These are phyloP conservation scores for Oreochromis grahami DNA, from an alignment of 2,797 vertebrate genomes.

Conservation along the genomic window DNA sequence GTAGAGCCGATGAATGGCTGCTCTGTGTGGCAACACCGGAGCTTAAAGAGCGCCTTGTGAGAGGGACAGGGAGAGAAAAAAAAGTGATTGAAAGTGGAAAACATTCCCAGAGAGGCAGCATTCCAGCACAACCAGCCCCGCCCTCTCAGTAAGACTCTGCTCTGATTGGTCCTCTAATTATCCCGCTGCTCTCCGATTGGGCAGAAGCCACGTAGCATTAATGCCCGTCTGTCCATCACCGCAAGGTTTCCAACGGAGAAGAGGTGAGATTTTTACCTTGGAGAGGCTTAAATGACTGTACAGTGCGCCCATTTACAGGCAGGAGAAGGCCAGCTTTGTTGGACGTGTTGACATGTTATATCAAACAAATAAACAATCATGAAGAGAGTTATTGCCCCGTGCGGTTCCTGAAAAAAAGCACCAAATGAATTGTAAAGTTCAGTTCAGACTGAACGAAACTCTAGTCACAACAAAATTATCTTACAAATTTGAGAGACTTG, in stretches of 20 bases:
- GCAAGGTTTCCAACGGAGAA: slow-evolving; percentile 59
- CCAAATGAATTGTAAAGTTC: slow-evolving; percentile 5
- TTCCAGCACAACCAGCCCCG: slow-evolving; percentile 51
- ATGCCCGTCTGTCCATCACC: slow-evolving; percentile 52
- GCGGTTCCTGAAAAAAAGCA: slow-evolving; percentile 40
- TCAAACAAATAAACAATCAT: slow-evolving; percentile 77
- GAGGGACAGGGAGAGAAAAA: slow-evolving; percentile 74
- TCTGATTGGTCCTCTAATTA: slow-evolving; percentile 57
- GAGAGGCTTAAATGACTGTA: slow-evolving; percentile 68
- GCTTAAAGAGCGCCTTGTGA: slow-evolving; percentile 86
- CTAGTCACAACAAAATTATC: neutral
- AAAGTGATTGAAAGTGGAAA: slow-evolving; percentile 78
- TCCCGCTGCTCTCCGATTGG: slow-evolving; percentile 42
- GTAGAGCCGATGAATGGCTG: slow-evolving; percentile 80
- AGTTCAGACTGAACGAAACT: neutral
- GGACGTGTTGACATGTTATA: slow-evolving; percentile 69
- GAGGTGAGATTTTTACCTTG: slow-evolving; percentile 75
- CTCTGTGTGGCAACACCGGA: slow-evolving; percentile 80
- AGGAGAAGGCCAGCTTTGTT: slow-evolving; percentile 72
- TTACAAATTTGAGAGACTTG: neutral
- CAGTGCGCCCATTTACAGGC: slow-evolving; percentile 71
- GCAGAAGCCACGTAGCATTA: slow-evolving; percentile 17
- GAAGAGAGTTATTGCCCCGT: slow-evolving; percentile 58
- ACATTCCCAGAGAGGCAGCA: slow-evolving; percentile 78
- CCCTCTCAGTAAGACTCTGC: neutral